These are phyloP conservation scores for Thalassaphorura encarpata DNA, from an alignment of 1,140 invertebrate species.

Conservation along the genomic window DNA sequence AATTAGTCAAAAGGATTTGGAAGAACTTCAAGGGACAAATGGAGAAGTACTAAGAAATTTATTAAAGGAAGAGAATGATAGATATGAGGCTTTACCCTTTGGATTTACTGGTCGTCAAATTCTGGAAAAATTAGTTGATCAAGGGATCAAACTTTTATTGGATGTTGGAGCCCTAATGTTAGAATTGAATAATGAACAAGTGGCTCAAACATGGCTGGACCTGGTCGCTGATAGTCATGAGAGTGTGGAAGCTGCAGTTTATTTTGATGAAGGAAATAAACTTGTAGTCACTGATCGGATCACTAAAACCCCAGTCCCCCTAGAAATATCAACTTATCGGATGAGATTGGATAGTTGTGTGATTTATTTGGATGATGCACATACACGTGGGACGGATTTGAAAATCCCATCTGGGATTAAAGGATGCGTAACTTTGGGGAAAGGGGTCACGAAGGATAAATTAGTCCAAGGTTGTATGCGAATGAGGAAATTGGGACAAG, in stretches of 20 bases:
- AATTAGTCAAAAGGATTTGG: constrained; percentile 14
- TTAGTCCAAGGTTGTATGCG: constrained; percentile 29
- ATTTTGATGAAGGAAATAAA: constrained; percentile 19
- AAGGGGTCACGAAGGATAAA: constrained; percentile 25
- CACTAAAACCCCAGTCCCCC: not conserved
- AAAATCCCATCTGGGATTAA: constrained; percentile 15
- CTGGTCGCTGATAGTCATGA: not conserved
- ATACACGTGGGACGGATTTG: constrained; percentile 30
- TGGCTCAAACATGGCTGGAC: constrained; percentile 25
- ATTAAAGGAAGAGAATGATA: constrained; percentile 10
- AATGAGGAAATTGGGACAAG: constrained; percentile 18
- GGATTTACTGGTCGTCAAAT: constrained; percentile 7
- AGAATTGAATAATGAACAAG: constrained; percentile 20
- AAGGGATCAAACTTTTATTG: constrained; percentile 12
- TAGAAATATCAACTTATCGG: constrained; percentile 13
- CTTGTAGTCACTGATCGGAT: constrained; percentile 13
- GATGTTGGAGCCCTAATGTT: constrained; percentile 29
- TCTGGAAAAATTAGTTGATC: constrained; percentile 5
- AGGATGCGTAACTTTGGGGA: constrained; percentile 28
- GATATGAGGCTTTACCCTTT: constrained; percentile 1
- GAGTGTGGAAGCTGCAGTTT: constrained; percentile 19
- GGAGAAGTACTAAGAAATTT: constrained; percentile 13
- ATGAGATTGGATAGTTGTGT: constrained; percentile 10
- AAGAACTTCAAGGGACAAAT: constrained; percentile 16
- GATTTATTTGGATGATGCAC: constrained; percentile 29